Evolutionary conservation across 2,113 vertebrate species (phyloP), one percentile per base, ranked within the genome.

Genomic region (Cyanoramphus novaezelandiae): DNA sequence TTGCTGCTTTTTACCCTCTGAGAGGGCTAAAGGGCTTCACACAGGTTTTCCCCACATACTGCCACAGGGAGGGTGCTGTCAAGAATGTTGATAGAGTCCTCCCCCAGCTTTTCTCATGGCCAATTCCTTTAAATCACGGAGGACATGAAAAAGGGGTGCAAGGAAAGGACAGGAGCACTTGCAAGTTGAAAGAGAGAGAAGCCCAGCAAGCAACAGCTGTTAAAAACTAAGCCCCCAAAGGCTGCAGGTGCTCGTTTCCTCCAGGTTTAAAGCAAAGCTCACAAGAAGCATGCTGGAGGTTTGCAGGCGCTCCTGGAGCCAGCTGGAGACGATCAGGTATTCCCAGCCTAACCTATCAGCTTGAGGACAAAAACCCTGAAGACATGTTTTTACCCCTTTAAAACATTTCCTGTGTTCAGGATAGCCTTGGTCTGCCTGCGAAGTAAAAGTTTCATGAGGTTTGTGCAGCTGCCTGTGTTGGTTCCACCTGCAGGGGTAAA

Each of bases 11-110:
- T 90, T 50, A 47, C 37, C 39, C 75, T 50, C 39, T 78, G 19
- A 39, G 3, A n/a, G 21, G 17, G 7, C 44, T 75, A 39, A 81
- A 67, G 21, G 33, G 17, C 43, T 75, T 88, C 57, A 11, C 1
- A 0, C 83, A 71, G 6, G 11, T 64, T 86, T 82, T 33, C 53
- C 27, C n/a, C 39, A 39, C 10, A 46, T 12, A 21, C 3, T 59
- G 20, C 19, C 49, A 29, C 0, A 1, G 23, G 39, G 16, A 47
- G 3, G 2, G 1, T 10, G 3, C 46, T 35, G 11, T 10, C 44
- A 90, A 62, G 8, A 83, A 49, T 60, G 20, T 8, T 65, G 25
- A 20, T 44, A 8, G 17, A 3, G 2, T 44, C 24, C 19, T 82
- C 52, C 11, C 65, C 15, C 33, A 43, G 10, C 7, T 64, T 59